These are phyloP conservation scores for Ashinkailepas kermadecensis DNA, from an alignment of 2,888 invertebrate genomes.

Conservation along the genomic window DNA sequence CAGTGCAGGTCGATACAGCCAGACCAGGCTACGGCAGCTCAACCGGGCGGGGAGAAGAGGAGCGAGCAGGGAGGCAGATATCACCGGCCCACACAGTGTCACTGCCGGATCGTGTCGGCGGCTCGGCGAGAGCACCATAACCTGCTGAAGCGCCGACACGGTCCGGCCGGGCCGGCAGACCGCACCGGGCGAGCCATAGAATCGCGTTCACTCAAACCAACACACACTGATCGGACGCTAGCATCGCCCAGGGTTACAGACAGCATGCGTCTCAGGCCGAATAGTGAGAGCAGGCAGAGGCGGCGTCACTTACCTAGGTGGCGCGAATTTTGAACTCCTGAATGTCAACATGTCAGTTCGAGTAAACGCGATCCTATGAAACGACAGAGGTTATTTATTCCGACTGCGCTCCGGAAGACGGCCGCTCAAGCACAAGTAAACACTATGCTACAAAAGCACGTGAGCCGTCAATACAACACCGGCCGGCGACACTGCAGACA, in stretches of 20 bases:
- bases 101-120: too few species aligned
- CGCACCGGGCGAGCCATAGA: background rate
- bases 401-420: background rate
- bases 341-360: slow-evolving; percentile 36
- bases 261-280: background rate
- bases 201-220: slow-evolving; percentile 23
- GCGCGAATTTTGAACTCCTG: slow-evolving; percentile 41
- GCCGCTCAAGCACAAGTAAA: slow-evolving; percentile 4
- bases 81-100: too few species aligned
- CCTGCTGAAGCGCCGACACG: too few species aligned
- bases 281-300: background rate
- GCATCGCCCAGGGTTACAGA: background rate
- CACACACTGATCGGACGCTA: slow-evolving; percentile 9
- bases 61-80: too few species aligned
- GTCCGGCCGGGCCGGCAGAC: background rate
- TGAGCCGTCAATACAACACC: too few species aligned
- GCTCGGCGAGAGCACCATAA: too few species aligned
- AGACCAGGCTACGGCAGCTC: too few species aligned
- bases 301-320: slow-evolving; percentile 7
- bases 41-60: too few species aligned
- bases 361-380: slow-evolving; percentile 19
- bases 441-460: background rate
- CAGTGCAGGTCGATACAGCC: too few species aligned
- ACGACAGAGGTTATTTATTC: slow-evolving; percentile 11
- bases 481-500: too few species aligned